Evolutionary conservation across 2,113 vertebrate genomes (phyloP).

Genomic region (Turnix velox): DNA sequence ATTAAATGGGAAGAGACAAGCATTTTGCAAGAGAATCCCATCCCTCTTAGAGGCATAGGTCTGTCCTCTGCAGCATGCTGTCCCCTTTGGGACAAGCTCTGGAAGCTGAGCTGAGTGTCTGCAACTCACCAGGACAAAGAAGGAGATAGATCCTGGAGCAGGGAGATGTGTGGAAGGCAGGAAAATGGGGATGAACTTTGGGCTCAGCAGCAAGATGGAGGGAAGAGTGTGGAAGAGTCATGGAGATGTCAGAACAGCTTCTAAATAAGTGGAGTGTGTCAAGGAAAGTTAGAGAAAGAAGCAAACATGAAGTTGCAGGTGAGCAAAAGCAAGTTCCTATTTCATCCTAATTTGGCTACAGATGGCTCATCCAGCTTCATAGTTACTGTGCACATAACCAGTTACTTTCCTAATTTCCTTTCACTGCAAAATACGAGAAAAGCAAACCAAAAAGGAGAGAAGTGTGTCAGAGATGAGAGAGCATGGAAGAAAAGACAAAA

Average conservation of each 20-base stretch:
- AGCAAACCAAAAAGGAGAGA: not conserved
- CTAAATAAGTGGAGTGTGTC: not conserved
- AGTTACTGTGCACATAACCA: not conserved
- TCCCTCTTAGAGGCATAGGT: not conserved
- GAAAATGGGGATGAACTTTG: not conserved
- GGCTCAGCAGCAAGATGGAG: not conserved
- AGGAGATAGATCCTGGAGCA: not conserved
- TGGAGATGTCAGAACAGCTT: not conserved
- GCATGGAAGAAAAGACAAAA: not conserved
- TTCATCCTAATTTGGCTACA: not conserved
- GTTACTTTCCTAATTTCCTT: not conserved
- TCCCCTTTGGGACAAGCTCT: not conserved
- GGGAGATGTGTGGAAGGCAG: not conserved
- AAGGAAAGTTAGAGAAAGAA: not conserved
- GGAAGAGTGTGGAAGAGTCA: not conserved
- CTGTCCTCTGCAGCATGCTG: not conserved
- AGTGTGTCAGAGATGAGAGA: not conserved
- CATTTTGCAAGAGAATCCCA: not conserved
- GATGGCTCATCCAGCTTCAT: not conserved
- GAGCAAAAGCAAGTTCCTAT: not conserved
- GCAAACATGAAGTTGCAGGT: not conserved
- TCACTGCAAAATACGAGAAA: not conserved
- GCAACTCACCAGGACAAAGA: not conserved
- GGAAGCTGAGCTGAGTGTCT: not conserved
- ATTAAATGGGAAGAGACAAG: not conserved